Base-by-base conservation (phyloP, 2,797 vertebrate species). In the Strix occidentalis region DNA sequence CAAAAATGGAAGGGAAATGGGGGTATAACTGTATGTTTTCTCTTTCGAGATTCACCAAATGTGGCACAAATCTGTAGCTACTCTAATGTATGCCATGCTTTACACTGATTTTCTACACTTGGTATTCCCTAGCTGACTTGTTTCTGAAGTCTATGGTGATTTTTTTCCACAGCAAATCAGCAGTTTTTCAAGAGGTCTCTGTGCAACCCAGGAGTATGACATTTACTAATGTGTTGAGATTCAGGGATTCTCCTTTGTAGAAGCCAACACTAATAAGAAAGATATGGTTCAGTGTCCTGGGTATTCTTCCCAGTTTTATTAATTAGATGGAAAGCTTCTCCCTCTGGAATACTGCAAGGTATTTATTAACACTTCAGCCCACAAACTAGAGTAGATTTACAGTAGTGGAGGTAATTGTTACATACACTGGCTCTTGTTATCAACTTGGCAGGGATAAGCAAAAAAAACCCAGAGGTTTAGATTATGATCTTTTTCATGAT, bases 401-500 rank as follows among this genome's bases (percentile, higher is more conserved):
- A 97, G 97, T 96, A 96, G 89, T 95, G 87, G 87, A 98, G 91
- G 97, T 97, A 98, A 98, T 98, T 98, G 97, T 97, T 97, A 98
- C 97, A 97, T 93, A 97, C 48, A 97, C 94, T 4, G 5, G 94
- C 93, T 96, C 97, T 92, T 97, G 86, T 98, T 98, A 98, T 98
- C 97, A 97, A 95, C 95, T 96, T 97, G 96, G 96, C 95, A 97
- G 91, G 93, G 95, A 97, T 93, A 97, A 97, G 95, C 90, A 92
- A 85, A 90, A 93, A 57, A 71, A 79, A 93, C 78, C 70, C 72
- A 95, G 53, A 66, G 93, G 75, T 95, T 97, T 96, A 96, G 98
- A 98, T 98, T 98, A 97, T 81, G 85, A 98, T 98, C 98, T 98
- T 97, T 97, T 97, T 97, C 97, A 97, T 97, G 98, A 98, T 98